A percentile compares a stretch with the other conserved stretches of the same genome.
Evolutionary conservation across 2,888 invertebrate genomes (phyloP).

Genomic region (Formica aserva): DNA sequence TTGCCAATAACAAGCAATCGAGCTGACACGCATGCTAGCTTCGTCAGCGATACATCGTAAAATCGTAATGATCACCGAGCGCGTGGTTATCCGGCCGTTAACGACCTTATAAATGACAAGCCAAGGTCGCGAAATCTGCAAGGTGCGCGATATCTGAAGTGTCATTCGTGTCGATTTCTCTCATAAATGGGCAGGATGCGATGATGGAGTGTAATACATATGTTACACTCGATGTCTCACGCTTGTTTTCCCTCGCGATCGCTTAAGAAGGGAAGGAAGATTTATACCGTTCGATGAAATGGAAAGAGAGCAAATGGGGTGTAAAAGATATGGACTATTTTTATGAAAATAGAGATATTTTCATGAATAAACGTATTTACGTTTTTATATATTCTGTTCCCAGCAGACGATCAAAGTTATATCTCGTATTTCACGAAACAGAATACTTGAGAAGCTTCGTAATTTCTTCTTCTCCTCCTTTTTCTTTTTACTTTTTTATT

Average conservation of each 20-base stretch:
- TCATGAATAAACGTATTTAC: background rate
- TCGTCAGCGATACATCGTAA: conserved; percentile 19
- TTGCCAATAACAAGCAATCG: conserved; percentile 47
- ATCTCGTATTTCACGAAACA: background rate
- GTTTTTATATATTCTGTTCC: background rate
- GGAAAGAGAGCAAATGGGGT: background rate
- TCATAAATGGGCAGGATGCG: background rate
- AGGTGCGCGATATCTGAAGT: conserved; percentile 14
- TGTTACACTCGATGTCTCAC: conserved; percentile 26
- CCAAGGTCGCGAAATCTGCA: conserved; percentile 47
- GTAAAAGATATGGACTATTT: conserved; percentile 3
- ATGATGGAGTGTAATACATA: conserved; percentile 9
- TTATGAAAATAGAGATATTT: conserved; percentile 5
- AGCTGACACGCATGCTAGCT: conserved; percentile 10
- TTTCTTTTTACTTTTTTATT: background rate
- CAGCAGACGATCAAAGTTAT: background rate
- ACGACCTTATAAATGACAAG: conserved; percentile 36
- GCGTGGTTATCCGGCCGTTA: conserved; percentile 27
- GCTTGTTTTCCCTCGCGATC: background rate
- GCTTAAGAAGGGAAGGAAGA: conserved; percentile 17
- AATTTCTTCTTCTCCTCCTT: background rate
- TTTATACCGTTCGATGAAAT: conserved; percentile 14
- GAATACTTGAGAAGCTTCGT: background rate
- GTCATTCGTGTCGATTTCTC: conserved; percentile 38
- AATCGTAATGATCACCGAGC: conserved; percentile 20